These are phyloP conservation scores for Cephalopachus bancanus DNA, from an alignment of 2,797 vertebrate genomes.

Conservation along the genomic window DNA sequence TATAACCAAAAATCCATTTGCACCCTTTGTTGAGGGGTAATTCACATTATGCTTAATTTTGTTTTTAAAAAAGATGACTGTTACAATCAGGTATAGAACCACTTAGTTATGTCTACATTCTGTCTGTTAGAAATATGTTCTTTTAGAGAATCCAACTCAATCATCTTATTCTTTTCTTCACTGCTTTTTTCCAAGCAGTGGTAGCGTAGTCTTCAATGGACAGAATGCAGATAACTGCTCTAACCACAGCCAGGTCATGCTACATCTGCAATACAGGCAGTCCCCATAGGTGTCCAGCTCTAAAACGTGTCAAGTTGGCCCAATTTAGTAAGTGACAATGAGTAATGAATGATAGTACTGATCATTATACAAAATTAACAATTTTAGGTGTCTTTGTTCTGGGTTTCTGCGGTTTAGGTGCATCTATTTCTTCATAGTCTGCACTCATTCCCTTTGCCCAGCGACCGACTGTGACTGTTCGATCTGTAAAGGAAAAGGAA, in stretches of 20 bases:
- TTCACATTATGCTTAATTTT: conserved; percentile 38
- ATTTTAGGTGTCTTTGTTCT: conserved; percentile 91
- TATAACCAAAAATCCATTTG: conserved; percentile 46
- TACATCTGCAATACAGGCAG: not conserved
- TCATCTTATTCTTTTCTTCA: not conserved
- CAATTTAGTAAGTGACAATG: not conserved
- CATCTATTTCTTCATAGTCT: conserved; percentile 94
- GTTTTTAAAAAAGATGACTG: conserved; percentile 65
- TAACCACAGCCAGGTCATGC: not conserved
- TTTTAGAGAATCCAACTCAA: conserved; percentile 35
- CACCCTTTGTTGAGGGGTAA: not conserved
- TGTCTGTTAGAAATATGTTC: not conserved
- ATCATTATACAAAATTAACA: conserved; percentile 92
- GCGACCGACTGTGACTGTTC: conserved; percentile 92
- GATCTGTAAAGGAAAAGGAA: conserved; percentile 87
- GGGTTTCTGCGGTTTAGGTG: conserved; percentile 84
- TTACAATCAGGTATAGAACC: conserved; percentile 32
- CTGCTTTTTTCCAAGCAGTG: not conserved
- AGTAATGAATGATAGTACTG: not conserved
- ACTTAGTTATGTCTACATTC: not conserved
- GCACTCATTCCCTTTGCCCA: conserved; percentile 95
- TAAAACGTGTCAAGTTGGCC: not conserved
- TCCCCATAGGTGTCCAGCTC: not conserved
- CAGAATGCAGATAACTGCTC: not conserved
- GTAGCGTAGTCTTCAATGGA: not conserved